A percentile compares a stretch with the other conserved stretches of the same genome.
phyloP scores from a whole-genome alignment of 2,113 vertebrate genomes.

The Seriola aureovittata region DNA sequence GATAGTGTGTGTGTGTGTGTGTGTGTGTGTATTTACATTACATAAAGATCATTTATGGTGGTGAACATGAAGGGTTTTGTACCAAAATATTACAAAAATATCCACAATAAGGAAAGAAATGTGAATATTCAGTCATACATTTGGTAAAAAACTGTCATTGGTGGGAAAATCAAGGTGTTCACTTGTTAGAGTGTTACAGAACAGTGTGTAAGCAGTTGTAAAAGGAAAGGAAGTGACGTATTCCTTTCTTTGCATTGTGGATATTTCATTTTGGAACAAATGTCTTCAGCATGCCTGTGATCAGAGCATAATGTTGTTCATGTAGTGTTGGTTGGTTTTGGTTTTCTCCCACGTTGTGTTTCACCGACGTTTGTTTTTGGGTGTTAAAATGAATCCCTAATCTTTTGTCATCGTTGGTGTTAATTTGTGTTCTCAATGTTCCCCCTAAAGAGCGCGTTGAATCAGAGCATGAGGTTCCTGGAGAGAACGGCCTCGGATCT shows the following conservation, averaged over 20 bases:
- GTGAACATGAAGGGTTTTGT: slow-evolving; percentile 42
- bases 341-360: slow-evolving; percentile 24
- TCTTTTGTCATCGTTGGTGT: slow-evolving; percentile 11
- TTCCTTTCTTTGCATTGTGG: slow-evolving; percentile 44
- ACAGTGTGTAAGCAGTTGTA: neutral
- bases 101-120: slow-evolving; percentile 46
- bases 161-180: neutral
- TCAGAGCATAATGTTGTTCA: slow-evolving; percentile 11
- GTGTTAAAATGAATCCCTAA: slow-evolving; percentile 8
- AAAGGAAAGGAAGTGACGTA: neutral
- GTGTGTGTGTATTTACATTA: slow-evolving; percentile 34
- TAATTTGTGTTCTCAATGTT: slow-evolving; percentile 22
- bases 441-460: slow-evolving; percentile 82
- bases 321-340: neutral
- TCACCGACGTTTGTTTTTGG: neutral
- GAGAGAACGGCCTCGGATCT: slow-evolving; percentile 86
- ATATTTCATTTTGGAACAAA: slow-evolving; percentile 61
- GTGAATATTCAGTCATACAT: neutral
- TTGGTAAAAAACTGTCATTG: no score
- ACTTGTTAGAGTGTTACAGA: neutral
- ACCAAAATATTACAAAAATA: slow-evolving; percentile 55
- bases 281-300: slow-evolving; percentile 57
- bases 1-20: neutral
- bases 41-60: slow-evolving; percentile 14
- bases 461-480: slow-evolving; percentile 88